These are phyloP conservation scores for Edolisoma coerulescens DNA, from an alignment of 2,113 vertebrate genomes.

Conservation along the genomic window DNA sequence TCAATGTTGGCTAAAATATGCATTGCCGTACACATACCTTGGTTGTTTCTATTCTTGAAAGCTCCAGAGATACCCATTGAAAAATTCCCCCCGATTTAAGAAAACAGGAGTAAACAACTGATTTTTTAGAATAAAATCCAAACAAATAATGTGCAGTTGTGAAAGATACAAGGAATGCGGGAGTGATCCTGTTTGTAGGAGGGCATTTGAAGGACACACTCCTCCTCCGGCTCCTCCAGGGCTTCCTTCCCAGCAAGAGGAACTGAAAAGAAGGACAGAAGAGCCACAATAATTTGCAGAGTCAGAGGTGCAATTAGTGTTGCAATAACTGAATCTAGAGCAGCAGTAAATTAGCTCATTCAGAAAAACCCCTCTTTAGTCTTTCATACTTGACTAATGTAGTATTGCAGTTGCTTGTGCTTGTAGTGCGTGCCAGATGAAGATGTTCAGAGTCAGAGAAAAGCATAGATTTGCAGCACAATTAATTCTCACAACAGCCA, in stretches of 20 bases:
- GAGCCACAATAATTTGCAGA: neutral
- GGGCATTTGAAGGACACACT: neutral
- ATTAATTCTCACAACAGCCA: neutral
- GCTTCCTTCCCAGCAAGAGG: neutral
- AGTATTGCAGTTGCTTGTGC: neutral
- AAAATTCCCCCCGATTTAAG: neutral
- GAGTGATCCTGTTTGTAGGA: neutral
- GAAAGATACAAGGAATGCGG: neutral
- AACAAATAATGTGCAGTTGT: neutral
- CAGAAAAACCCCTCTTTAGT: neutral
- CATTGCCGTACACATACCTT: neutral
- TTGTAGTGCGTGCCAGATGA: accelerated
- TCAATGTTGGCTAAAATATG: neutral
- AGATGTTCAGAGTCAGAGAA: neutral
- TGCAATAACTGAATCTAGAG: neutral
- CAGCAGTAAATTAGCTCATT: neutral
- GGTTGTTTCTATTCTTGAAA: neutral
- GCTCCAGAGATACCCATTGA: neutral
- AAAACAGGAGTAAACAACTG: neutral
- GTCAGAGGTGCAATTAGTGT: neutral
- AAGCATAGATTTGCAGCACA: neutral
- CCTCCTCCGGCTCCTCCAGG: neutral
- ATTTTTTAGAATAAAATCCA: neutral
- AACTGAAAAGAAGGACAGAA: neutral
- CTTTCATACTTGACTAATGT: neutral